Conservation (phyloP, 2,888 invertebrate genomes). For the Automeris io region DNA sequence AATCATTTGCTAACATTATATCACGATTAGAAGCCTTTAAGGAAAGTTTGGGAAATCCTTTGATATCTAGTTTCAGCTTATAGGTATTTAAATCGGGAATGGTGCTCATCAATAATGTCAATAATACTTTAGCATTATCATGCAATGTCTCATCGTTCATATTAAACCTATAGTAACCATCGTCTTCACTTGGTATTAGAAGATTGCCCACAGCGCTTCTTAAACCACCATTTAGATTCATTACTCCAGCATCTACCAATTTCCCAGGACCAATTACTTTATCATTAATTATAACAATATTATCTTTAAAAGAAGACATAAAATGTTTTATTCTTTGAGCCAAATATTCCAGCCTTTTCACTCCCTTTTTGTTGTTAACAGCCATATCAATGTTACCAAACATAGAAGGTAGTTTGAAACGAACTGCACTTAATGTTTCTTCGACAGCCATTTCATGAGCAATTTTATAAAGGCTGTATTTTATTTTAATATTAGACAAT, state of each 20-base stretch:
- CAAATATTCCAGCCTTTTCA: background rate
- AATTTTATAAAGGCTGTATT: background rate
- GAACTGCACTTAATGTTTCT: background rate
- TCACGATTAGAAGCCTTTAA: background rate
- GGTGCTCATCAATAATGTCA: background rate
- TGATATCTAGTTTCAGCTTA: background rate
- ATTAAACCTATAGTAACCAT: background rate
- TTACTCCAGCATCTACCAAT: background rate
- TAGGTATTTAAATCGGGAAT: background rate
- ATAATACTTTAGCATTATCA: background rate
- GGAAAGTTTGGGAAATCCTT: background rate
- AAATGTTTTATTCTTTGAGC: background rate
- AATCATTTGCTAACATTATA: background rate
- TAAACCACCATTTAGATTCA: conserved; percentile 3
- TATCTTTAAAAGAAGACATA: conserved; percentile 1
- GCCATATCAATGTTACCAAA: conserved; percentile 5
- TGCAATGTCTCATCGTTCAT: background rate
- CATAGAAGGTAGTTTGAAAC: background rate
- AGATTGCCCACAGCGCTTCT: conserved; percentile 4
- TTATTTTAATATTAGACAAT: background rate
- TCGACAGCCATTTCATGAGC: background rate
- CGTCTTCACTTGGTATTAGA: background rate
- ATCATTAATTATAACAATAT: background rate
- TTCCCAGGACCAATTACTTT: background rate
- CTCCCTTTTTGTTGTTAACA: conserved; percentile 2